Percentiles rank a stretch among this genome's conserved stretches.
These are phyloP conservation scores for Agonopterix alstromeriana DNA, from an alignment of 2,888 invertebrate genomes.

Conservation along the genomic window DNA sequence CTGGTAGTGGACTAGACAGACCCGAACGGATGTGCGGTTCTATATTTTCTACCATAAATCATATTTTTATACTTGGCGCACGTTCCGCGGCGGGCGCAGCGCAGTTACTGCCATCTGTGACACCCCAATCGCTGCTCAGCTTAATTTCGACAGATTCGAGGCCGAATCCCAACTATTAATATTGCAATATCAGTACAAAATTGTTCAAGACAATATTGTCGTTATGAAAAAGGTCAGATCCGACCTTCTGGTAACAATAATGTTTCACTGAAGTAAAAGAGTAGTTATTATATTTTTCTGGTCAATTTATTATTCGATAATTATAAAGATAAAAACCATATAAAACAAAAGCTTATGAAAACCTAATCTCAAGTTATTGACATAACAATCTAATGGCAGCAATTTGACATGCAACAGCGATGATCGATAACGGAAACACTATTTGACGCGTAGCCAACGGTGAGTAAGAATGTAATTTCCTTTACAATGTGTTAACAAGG, in stretches of 20 bases:
- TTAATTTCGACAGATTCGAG: constrained; percentile 65
- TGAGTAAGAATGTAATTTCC: constrained; percentile 72
- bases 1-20: constrained; percentile 30
- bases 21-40: constrained; percentile 39
- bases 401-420: constrained; percentile 60
- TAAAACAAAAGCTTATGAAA: constrained; percentile 1
- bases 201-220: constrained; percentile 7
- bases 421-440: constrained; percentile 66
- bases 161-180: constrained; percentile 58
- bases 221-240: too few relatives aligned
- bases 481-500: constrained; percentile 75
- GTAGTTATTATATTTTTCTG: too few relatives aligned
- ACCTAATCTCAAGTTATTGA: constrained; percentile 24
- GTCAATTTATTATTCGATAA: too few relatives aligned
- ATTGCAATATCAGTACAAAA: constrained; percentile 43
- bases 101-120: constrained; percentile 69
- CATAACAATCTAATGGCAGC: constrained; percentile 45
- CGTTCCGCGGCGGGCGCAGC: constrained; percentile 38
- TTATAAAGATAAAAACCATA: neutral
- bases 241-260: too few relatives aligned
- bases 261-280: too few relatives aligned
- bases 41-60: constrained; percentile 51
- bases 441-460: constrained; percentile 51
- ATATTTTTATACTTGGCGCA: constrained; percentile 65
- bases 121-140: constrained; percentile 59